Percentiles rank a stretch among this genome's conserved stretches.
phyloP scores from a whole-genome alignment of 35 echinoderm and acorn worm genomes.

The Ophiothrix spiculata region DNA sequence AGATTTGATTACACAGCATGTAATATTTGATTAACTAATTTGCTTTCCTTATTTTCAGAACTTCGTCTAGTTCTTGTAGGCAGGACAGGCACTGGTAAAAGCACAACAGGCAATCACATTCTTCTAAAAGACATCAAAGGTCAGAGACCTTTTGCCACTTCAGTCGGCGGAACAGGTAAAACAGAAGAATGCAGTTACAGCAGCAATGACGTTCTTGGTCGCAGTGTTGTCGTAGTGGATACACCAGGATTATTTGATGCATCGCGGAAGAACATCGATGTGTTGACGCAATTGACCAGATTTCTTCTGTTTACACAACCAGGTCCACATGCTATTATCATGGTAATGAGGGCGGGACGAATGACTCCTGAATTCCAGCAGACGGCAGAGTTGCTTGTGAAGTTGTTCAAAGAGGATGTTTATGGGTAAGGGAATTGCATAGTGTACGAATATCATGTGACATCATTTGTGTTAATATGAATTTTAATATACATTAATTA shows the following conservation, averaged over 20 bases:
- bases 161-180: background rate
- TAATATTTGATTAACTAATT: background rate
- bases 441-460: no score
- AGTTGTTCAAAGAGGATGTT: background rate
- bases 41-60: background rate
- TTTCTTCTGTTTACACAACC: background rate
- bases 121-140: background rate
- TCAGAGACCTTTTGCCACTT: background rate
- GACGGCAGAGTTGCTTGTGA: background rate
- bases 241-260: background rate
- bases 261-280: background rate
- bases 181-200: background rate
- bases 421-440: constrained; percentile 4
- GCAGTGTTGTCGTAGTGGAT: background rate
- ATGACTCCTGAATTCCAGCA: background rate
- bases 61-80: background rate
- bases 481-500: no score
- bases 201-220: background rate
- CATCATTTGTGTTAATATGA: no score
- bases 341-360: background rate
- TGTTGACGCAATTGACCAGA: background rate
- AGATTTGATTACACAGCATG: no score
- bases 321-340: background rate
- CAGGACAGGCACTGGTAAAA: background rate
- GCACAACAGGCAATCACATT: background rate